Evolutionary conservation across 1,140 invertebrate genomes (phyloP).

Genomic region (Brachionus koreanus): DNA sequence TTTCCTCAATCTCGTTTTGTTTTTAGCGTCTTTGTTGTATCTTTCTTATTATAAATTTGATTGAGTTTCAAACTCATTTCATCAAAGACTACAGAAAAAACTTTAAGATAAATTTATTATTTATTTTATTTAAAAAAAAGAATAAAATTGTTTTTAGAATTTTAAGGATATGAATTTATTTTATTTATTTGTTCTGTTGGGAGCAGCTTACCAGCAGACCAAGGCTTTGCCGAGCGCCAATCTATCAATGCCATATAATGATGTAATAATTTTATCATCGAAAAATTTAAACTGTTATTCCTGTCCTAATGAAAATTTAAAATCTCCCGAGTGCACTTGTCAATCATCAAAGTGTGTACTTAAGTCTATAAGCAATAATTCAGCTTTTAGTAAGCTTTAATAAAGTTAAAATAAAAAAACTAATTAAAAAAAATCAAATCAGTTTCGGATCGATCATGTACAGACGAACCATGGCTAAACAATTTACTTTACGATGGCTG

Average conservation of each 20-base stretch:
- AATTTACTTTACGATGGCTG: slow-evolving; percentile 42
- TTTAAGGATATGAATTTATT: background rate
- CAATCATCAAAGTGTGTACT: slow-evolving; percentile 43
- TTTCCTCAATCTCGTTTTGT: background rate
- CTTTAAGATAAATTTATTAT: background rate
- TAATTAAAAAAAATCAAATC: background rate
- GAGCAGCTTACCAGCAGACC: background rate
- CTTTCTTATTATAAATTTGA: slow-evolving; percentile 18
- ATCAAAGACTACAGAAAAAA: background rate
- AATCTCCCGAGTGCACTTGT: slow-evolving; percentile 31
- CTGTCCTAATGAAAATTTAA: background rate
- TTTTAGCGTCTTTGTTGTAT: background rate
- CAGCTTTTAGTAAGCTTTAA: background rate
- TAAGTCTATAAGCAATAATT: background rate
- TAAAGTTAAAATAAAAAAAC: background rate
- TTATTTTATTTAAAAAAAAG: background rate
- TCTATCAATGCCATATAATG: background rate
- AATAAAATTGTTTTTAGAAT: no score
- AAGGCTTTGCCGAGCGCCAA: background rate
- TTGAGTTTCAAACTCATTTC: background rate
- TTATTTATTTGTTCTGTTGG: background rate
- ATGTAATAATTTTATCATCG: slow-evolving; percentile 36
- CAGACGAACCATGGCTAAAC: slow-evolving; percentile 19
- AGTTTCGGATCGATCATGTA: slow-evolving; percentile 37
- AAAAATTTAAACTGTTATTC: slow-evolving; percentile 28